A percentile compares a stretch with the other conserved stretches of the same genome.
phyloP scores from a whole-genome alignment of 2,113 vertebrate species.

The Anseranas semipalmata region DNA sequence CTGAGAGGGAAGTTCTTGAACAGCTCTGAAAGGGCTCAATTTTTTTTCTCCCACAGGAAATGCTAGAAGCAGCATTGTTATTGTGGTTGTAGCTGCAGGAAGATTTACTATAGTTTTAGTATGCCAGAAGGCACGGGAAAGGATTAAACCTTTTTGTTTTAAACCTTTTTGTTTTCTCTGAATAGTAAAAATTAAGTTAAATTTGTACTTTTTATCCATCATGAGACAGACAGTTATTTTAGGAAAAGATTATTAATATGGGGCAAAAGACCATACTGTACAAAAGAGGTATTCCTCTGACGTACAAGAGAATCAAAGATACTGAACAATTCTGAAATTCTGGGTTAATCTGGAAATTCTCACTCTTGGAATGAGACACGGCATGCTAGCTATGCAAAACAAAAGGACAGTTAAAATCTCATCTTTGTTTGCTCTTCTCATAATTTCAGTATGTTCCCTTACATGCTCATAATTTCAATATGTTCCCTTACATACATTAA shows the following conservation, averaged over 20 bases:
- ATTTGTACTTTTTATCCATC: neutral
- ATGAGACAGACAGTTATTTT: neutral
- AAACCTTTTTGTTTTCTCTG: neutral
- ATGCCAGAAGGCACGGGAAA: slow-evolving; percentile 12
- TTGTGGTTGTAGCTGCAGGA: slow-evolving; percentile 13
- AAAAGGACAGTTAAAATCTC: neutral
- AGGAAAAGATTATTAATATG: neutral
- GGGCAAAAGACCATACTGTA: neutral
- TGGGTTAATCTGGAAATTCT: no score
- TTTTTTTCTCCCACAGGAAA: neutral
- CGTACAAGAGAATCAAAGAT: neutral
- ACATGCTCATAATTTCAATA: neutral
- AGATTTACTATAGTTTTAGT: neutral
- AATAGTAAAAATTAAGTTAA: neutral
- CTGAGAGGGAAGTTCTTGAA: neutral
- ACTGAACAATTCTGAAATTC: neutral
- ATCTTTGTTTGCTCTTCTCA: neutral
- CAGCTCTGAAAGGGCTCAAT: neutral
- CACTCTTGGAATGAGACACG: neutral
- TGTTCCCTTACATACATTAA: neutral
- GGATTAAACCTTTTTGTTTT: neutral
- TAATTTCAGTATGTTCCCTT: neutral
- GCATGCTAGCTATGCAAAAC: neutral
- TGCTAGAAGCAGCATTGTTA: slow-evolving; percentile 12
- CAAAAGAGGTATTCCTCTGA: neutral